Evolutionary conservation across 2,797 vertebrate genomes (phyloP), one percentile per base, ranked within the genome.

Genomic region (Hemibagrus guttatus): DNA sequence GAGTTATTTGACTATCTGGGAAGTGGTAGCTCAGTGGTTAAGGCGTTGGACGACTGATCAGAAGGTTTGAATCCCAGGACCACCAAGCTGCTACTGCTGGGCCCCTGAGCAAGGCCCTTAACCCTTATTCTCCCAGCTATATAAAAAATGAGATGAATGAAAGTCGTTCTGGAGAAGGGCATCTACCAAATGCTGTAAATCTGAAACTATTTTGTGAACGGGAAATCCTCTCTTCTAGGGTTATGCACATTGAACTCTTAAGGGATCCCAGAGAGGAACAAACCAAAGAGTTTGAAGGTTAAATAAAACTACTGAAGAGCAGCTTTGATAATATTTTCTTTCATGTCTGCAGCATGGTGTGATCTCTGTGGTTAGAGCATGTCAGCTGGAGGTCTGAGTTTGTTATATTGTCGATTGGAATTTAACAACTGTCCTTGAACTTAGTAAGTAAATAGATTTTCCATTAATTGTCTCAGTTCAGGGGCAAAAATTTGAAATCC

Each of bases 301-400:
- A 75, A 75, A 54, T 75, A 75, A n/a, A 75, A n/a, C 13, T 19
- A 75, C 46, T 26, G 49, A 49, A 74, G 71, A 26, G n/a, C 71
- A 49, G 9, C 39, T 49, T 12, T 42, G 19, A 9, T 21, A 72
- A 23, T 23, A 2, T 72, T 72, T 72, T 31, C 28, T 28, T 68
- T 35, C 66, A 69, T 69, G 17, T 71, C 35, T 71, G 11, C 46
- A 7, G 3, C 69, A 72, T 46, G 1, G 21, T 72, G 23, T 12
- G 4, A 54, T 54, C 7, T 52, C 72, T 56, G 71, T 52, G 19
- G 19, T 39, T 39, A 42, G 68, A 68, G 66, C 17, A 39, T 28
- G 17, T 16, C 31, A 68, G 9, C 5, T 71, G 69, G 12, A 42
- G 69, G 2, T 42, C 5, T 42, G 68, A 23, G 35, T 42, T 42